Conservation (phyloP, 1,140 invertebrate species). For the Drosophila persimilis region DNA sequence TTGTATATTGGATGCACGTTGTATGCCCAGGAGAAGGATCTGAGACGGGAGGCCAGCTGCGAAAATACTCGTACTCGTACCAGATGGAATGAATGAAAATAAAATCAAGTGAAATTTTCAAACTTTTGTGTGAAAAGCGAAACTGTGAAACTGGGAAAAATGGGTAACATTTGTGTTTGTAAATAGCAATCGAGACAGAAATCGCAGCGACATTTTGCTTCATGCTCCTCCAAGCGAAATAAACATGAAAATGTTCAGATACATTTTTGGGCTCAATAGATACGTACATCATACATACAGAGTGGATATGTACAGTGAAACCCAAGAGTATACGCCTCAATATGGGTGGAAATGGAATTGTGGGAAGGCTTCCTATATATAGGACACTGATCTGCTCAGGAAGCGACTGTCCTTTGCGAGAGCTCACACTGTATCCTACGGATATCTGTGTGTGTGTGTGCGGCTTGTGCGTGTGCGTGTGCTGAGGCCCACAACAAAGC, state of each 20-base stretch:
- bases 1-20: conserved; percentile 61
- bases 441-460: no score
- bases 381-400: no score
- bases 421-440: conserved; percentile 1
- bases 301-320: background rate
- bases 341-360: no score
- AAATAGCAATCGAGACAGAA: conserved; percentile 48
- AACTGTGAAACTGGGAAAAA: conserved; percentile 22
- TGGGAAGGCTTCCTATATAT: no score
- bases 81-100: conserved; percentile 27
- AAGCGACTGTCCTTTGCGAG: no score
- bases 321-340: no score
- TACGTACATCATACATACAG: background rate
- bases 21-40: conserved; percentile 42
- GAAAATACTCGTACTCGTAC: conserved; percentile 24
- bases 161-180: conserved; percentile 38
- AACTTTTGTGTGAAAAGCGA: conserved; percentile 41
- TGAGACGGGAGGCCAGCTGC: conserved; percentile 25
- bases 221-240: conserved; percentile 71
- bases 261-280: conserved; percentile 24
- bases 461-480: background rate
- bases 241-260: conserved; percentile 66
- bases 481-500: conserved; percentile 52
- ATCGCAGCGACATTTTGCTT: conserved; percentile 60
- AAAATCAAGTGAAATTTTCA: conserved; percentile 54